Base-by-base conservation (phyloP, 2,113 vertebrate genomes). In the Aptenodytes patagonicus region DNA sequence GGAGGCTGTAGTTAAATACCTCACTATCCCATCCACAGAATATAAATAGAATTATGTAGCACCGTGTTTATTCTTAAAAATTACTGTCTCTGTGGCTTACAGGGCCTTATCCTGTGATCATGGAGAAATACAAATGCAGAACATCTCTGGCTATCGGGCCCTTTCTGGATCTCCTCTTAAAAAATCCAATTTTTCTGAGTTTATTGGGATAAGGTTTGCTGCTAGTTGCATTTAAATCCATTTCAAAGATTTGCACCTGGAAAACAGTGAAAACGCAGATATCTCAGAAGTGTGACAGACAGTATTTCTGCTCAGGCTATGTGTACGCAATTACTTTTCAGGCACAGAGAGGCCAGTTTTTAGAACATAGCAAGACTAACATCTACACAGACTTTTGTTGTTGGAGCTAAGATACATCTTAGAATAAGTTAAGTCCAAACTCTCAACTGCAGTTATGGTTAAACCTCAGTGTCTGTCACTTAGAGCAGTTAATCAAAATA, bases 1-100 rank as follows among this genome's bases (percentile, higher is more conserved):
- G 86, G 84, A 93, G 52, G 83, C 62, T 93, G 72, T 16, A 92
- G 89, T 93, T 94, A 95, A 86, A 96, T 92, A 95, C 66, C 55
- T 94, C 61, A 95, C 81, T 66, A 80, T 36, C 22, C 83, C 60
- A 87, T n/a, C 65, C 57, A 66, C 55, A 77, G 91, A 95, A 95
- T 92, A 88, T 31, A 89, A 95, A 96, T 71, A 70, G 22, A 83
- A 81, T 78, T 89, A 66, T 1, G 4, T 47, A 92, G 51, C 18
- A 58, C 7, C 2, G 1, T 65, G 31, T 92, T 89, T 83, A 46
- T 70, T 89, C 26, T 90, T 80, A 65, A 89, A 87, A 92, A 54
- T 61, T 52, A 72, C 57, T 42, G 17, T 72, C 22, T 72, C 34
- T 82, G 31, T 51, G 54, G 47, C 32, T 86, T 69, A 58, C 20